Base-by-base conservation (phyloP, 2,797 vertebrate species). In the Poeciliopsis presidionis region DNA sequence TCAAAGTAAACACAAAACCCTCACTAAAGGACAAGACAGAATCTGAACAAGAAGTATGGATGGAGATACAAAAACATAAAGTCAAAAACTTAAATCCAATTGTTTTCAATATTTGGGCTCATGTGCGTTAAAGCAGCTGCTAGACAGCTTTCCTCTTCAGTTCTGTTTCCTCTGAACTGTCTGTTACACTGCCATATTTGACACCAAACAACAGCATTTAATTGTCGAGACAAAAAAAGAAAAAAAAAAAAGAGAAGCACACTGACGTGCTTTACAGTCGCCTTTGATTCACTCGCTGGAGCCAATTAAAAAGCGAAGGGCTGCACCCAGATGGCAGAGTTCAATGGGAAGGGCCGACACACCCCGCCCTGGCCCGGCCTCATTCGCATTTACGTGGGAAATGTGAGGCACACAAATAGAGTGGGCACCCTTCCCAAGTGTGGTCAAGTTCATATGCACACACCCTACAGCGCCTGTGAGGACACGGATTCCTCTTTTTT, bases 351-450 rank as follows among this genome's bases (percentile, higher is more conserved):
- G 76, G 47, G 79, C 69, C 0, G 80, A 85, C 88, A 88, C 86
- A 82, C 90, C 88, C 91, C 84, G 1, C 79, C 84, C 41, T 84
- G 16, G 79, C 73, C 83, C 85, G 16, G 79, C 73, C 83, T 92
- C 81, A 80, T 89, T 88, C 88, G 84, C 83, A 84, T 88, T 79
- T 90, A 90, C 84, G 86, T 89, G 86, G 88, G 90, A 94, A 91
- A 92, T 89, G 87, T 81, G 88, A 92, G 82, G 87, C 88, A 86
- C 93, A 88, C 91, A 93, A 94, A 94, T 94, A 94, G 92, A 89
- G 55, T 46, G 83, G 89, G 91, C 92, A 89, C 74, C 83, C 91
- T 87, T 93, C 91, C 91, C 89, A 87, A 85, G 86, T 92, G 92
- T 88, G 93, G 92, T 94, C 74, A 84, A 81, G 67, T 77, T 90